Evolutionary conservation across 1,140 invertebrate genomes (phyloP), one percentile per base, ranked within the genome.

Genomic region (Drosophila suzukii): DNA sequence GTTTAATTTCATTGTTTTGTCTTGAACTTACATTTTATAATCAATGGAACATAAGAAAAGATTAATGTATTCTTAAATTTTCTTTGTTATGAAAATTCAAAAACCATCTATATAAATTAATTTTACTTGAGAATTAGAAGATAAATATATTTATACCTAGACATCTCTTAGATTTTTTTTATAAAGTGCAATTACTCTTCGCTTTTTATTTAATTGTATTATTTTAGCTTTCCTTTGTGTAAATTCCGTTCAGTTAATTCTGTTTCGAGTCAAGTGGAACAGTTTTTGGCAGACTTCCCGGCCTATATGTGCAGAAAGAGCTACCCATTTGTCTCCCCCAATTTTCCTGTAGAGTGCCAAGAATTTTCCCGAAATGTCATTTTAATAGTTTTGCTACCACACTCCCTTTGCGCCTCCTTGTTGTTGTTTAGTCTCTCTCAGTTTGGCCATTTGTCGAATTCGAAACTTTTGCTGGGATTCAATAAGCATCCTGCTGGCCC

Each of bases 361-460:
- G 65, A 68, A 53, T 68, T 54, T 68, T 34, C 12, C 12, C 17
- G 12, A 50, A 67, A 68, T 68, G 65, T 65, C 20, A 68, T 44
- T 68, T 68, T 68, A 68, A 68, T 68, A 68, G 65, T 68, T 67
- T 44, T 13, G 46, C 38, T 17, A 27, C 46, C 57, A 34, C 58
- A 38, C 44, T 20, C 17, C 30, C 30, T 53, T 34, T 20, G 20
- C 27, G 34, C 60, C 41, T n/a, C 7, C 12, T 13, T 11, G 34
- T 61, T 11, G 34, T 61, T 47, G 43, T 36, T 39, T 24, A 20
- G 50, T 24, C 30, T 17, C 30, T 17, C 36, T 15, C 27, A 27
- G 63, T 49, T 68, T 46, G 67, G 41, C 63, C 50, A 70, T 71
- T 70, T 71, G 67, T 71, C 67, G 67, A 63, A 71, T 47, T 43